These are phyloP conservation scores for Amphipoea oculea DNA, from an alignment of 2,888 invertebrate genomes.

Conservation along the genomic window DNA sequence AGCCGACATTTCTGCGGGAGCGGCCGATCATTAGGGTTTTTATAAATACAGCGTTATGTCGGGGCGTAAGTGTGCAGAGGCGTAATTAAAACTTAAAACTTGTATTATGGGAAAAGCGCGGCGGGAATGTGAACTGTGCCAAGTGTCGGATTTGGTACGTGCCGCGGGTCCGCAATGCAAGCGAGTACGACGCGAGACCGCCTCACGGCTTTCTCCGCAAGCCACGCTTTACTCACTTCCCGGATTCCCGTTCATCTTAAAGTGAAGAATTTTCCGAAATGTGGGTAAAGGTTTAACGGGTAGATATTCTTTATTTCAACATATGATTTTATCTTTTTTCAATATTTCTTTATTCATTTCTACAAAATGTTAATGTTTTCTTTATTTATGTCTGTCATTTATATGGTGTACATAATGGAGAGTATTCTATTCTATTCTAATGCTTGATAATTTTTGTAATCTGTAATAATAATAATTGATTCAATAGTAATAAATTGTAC, in stretches of 20 bases:
- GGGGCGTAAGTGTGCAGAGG: slow-evolving; percentile 76
- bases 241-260: slow-evolving; percentile 72
- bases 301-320: slow-evolving; percentile 31
- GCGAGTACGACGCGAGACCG: slow-evolving; percentile 64
- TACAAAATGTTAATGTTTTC: no score
- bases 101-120: slow-evolving; percentile 81
- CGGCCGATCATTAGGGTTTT: slow-evolving; percentile 69
- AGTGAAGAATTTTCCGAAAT: slow-evolving; percentile 67
- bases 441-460: no score
- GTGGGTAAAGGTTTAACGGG: slow-evolving; percentile 52
- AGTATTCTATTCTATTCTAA: no score
- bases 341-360: slow-evolving; percentile 22
- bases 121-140: slow-evolving; percentile 84
- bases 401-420: no score
- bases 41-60: slow-evolving; percentile 69
- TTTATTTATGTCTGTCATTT: no score
- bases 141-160: slow-evolving; percentile 88
- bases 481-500: no score
- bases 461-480: no score
- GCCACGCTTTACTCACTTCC: slow-evolving; percentile 63
- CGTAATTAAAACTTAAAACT: slow-evolving; percentile 89
- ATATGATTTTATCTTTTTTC: slow-evolving; percentile 46
- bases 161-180: slow-evolving; percentile 82
- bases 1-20: slow-evolving; percentile 59
- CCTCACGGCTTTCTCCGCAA: slow-evolving; percentile 38